These are phyloP conservation scores for Ciconia boyciana DNA, from an alignment of 2,113 vertebrate species.

Conservation along the genomic window DNA sequence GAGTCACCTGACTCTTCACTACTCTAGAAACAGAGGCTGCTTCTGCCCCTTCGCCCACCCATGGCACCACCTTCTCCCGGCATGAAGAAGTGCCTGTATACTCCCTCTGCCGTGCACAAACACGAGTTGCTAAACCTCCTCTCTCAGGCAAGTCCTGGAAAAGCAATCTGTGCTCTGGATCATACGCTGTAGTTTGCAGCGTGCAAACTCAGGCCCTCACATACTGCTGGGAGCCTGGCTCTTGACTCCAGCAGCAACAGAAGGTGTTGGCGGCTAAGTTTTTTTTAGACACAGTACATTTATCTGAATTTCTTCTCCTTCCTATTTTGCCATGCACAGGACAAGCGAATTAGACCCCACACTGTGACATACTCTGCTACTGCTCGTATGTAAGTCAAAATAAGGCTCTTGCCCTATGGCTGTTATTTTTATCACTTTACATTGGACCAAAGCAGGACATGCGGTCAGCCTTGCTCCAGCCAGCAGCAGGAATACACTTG, in stretches of 20 bases:
- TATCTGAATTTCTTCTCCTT: neutral
- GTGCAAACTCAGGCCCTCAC: neutral
- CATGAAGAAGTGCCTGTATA: neutral
- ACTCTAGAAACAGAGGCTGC: neutral
- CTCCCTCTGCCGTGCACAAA: neutral
- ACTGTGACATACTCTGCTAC: neutral
- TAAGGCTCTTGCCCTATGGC: neutral
- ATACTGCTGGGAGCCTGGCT: neutral
- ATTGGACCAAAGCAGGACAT: neutral
- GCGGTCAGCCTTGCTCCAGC: neutral
- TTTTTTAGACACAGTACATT: neutral
- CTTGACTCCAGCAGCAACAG: neutral
- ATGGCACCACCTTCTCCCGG: neutral
- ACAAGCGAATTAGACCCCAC: neutral
- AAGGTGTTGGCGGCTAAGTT: neutral
- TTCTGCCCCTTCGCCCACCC: neutral
- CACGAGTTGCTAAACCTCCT: neutral
- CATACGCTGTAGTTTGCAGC: rapidly evolving
- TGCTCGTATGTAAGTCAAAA: neutral
- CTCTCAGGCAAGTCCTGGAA: neutral
- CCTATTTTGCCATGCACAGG: neutral
- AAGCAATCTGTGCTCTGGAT: neutral
- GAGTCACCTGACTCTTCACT: neutral
- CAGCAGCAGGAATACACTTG: neutral
- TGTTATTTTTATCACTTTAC: neutral